Percentiles rank a stretch among this genome's conserved stretches.
phyloP scores from a whole-genome alignment of 2,113 vertebrate genomes.

The Thamnophis sirtalis region DNA sequence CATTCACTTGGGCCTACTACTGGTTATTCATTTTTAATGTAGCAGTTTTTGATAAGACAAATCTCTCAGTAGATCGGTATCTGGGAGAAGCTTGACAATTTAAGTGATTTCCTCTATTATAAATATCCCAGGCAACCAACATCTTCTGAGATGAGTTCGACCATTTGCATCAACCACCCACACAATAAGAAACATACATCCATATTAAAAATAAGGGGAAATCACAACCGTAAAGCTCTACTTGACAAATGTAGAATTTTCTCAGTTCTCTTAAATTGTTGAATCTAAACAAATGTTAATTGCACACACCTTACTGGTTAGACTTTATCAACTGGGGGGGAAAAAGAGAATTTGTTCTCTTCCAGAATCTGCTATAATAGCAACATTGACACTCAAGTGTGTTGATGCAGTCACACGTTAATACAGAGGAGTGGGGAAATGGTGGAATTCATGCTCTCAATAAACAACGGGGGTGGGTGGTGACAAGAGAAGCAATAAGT shows the following conservation, averaged over 20 bases:
- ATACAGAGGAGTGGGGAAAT: background rate
- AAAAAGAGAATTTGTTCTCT: background rate
- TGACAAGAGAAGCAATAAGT: accelerated
- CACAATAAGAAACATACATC: background rate
- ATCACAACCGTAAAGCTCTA: background rate
- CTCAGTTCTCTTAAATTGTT: background rate
- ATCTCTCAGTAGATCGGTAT: background rate
- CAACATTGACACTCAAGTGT: background rate
- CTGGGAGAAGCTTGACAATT: background rate
- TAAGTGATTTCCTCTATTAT: background rate
- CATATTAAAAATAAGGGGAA: background rate
- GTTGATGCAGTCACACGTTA: background rate
- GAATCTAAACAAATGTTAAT: background rate
- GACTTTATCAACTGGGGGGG: background rate
- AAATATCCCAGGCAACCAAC: background rate
- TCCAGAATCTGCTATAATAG: background rate
- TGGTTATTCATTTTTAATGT: background rate
- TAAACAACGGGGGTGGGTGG: no score
- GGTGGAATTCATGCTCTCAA: no score
- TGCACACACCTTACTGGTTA: background rate
- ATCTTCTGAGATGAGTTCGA: background rate
- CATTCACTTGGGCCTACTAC: background rate
- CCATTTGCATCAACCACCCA: background rate
- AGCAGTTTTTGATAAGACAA: background rate
- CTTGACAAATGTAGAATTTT: background rate